Percentiles rank a stretch among this genome's conserved stretches.
These are phyloP conservation scores for Rhinophrynus dorsalis DNA, from an alignment of 2,797 vertebrate species.

Conservation along the genomic window DNA sequence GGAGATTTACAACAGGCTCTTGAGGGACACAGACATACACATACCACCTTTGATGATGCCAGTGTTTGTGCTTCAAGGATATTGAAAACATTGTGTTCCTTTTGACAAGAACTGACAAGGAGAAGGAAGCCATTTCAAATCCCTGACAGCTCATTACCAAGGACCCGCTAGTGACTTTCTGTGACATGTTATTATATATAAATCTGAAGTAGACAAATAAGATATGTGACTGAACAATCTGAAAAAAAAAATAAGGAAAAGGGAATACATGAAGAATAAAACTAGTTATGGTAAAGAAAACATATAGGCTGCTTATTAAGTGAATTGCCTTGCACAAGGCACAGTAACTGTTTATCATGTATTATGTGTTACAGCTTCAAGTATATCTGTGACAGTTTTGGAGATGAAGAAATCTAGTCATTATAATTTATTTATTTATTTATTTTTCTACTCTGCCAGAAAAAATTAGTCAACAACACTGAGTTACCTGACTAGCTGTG, in stretches of 20 bases:
- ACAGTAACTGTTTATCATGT: too few species aligned
- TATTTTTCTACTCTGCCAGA: too few species aligned
- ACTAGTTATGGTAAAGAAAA: background rate
- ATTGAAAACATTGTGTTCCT: background rate
- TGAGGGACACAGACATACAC: background rate
- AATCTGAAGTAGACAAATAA: background rate
- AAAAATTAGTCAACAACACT: too few species aligned
- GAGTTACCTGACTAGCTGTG: too few species aligned
- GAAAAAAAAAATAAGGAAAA: too few species aligned
- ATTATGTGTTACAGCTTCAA: too few species aligned
- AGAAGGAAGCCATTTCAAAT: background rate
- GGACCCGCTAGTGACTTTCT: background rate
- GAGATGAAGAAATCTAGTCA: too few species aligned
- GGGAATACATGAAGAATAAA: background rate
- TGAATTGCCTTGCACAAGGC: background rate
- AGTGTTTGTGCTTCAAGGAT: background rate
- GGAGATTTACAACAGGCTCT: background rate
- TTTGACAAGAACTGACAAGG: background rate
- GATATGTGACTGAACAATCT: background rate
- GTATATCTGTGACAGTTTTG: too few species aligned
- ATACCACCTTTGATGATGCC: background rate
- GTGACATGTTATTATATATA: background rate
- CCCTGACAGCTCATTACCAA: background rate
- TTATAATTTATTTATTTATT: too few species aligned
- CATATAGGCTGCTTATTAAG: background rate